Conservation (phyloP, 1,140 invertebrate species). For the Sarcophaga peregrina region DNA sequence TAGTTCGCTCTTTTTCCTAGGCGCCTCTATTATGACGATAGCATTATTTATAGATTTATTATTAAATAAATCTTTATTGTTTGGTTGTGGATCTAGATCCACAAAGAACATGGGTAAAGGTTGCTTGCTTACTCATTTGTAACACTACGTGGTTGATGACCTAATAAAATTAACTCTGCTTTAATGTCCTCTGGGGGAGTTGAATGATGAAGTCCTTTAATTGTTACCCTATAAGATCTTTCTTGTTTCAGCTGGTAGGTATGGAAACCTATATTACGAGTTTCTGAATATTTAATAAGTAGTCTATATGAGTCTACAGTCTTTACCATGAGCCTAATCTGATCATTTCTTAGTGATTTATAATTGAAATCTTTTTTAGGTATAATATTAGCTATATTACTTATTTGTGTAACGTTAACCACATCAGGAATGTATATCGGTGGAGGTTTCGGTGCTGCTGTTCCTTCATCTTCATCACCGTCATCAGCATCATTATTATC, state of each 20-base stretch:
- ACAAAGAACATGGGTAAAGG: too few species aligned
- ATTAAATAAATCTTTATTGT: slow-evolving; percentile 37
- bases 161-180: background rate
- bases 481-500: background rate
- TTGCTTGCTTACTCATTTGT: slow-evolving; percentile 27
- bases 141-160: slow-evolving; percentile 29
- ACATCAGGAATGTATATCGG: background rate
- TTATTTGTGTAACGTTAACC: background rate
- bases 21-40: slow-evolving; percentile 34
- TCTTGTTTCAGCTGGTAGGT: too few species aligned
- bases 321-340: too few species aligned
- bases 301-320: too few species aligned
- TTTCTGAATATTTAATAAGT: too few species aligned
- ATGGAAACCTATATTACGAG: too few species aligned
- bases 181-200: background rate
- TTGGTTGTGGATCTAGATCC: slow-evolving; percentile 33
- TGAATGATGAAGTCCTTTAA: too few species aligned
- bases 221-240: too few species aligned
- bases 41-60: slow-evolving; percentile 26
- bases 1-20: slow-evolving; percentile 21
- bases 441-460: background rate
- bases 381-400: background rate
- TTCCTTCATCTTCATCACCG: background rate
- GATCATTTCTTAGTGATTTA: background rate
- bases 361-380: background rate